Conservation (phyloP, 2,888 invertebrate species). For the Netelia virgata region DNA sequence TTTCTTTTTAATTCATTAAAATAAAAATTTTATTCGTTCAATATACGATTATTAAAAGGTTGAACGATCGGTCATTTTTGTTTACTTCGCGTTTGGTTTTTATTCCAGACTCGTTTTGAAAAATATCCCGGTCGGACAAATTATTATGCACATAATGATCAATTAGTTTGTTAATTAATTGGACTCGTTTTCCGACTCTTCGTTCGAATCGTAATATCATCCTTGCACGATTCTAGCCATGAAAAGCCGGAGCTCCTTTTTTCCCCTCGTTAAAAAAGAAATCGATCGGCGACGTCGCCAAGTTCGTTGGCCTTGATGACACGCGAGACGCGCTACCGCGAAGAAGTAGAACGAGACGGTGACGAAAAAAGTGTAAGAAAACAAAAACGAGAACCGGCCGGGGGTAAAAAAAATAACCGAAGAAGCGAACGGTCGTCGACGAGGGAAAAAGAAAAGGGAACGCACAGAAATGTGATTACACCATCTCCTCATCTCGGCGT, state of each 20-base stretch:
- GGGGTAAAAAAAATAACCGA: conserved; percentile 36
- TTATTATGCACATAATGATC: background rate
- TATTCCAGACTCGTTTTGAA: no score
- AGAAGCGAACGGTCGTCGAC: conserved; percentile 32
- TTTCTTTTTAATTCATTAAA: background rate
- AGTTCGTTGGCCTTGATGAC: conserved; percentile 65
- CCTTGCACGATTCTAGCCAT: background rate
- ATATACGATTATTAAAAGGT: no score
- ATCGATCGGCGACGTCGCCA: conserved; percentile 53
- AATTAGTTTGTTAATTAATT: background rate
- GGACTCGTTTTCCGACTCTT: background rate
- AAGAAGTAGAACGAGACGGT: conserved; percentile 60
- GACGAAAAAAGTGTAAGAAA: conserved; percentile 46
- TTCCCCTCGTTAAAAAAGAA: conserved; percentile 24
- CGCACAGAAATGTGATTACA: conserved; percentile 66
- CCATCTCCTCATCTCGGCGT: conserved; percentile 53
- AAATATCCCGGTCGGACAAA: no score
- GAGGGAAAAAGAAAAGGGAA: conserved; percentile 47
- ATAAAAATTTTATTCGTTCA: no score
- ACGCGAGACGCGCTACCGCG: conserved; percentile 53
- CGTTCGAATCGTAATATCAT: background rate
- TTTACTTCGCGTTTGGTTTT: no score
- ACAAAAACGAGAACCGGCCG: conserved; percentile 16
- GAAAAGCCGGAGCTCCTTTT: conserved; percentile 12
- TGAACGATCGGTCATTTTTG: no score